Base-by-base conservation (phyloP, 2,113 vertebrate genomes). In the Anoura caudifer region DNA sequence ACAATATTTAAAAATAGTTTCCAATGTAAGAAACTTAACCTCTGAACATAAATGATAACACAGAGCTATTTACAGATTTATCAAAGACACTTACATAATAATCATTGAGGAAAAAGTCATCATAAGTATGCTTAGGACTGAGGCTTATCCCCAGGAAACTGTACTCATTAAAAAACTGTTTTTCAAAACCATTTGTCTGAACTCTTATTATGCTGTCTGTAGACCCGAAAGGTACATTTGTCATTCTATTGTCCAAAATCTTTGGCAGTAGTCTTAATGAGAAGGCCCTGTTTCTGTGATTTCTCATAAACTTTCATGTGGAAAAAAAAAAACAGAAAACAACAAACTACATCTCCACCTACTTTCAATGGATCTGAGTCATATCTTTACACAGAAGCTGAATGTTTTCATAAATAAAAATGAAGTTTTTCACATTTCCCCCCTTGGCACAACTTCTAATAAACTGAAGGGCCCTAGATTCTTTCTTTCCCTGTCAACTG, bases 371-470 rank as follows among this genome's bases (percentile, higher is more conserved):
- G 5, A 50, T 56, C 65, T 90, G 76, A 80, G 24, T 76, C 13
- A 50, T 86, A 61, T 77, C 36, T 93, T 96, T 43, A 77, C 13
- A 77, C 1, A 52, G 81, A 96, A 80, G 52, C 10, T 14, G 8
- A 90, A 56, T 76, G n/a, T 24, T 41, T 80, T 84, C 43, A 84
- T 52, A 81, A 92, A 94, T 17, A 92, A 38, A 95, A 95, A 93
- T 41, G 9, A 73, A 86, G 26, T 61, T 85, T 95, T 70, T 61
- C 81, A 77, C 19, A 6, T 87, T 77, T 70, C 50, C 89, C 47
- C n/a, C 24, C n/a, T 45, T 84, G 45, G 82, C 31, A 94, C 14
- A 50, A 85, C 13, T 82, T 95, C 91, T 84, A 92, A 90, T 81
- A 85, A 94, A 92, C 52, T 88, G 24, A 90, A 95, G 38, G 72